These are phyloP conservation scores for Chrysina gloriosa DNA, from an alignment of 2,888 invertebrate species.

Conservation along the genomic window DNA sequence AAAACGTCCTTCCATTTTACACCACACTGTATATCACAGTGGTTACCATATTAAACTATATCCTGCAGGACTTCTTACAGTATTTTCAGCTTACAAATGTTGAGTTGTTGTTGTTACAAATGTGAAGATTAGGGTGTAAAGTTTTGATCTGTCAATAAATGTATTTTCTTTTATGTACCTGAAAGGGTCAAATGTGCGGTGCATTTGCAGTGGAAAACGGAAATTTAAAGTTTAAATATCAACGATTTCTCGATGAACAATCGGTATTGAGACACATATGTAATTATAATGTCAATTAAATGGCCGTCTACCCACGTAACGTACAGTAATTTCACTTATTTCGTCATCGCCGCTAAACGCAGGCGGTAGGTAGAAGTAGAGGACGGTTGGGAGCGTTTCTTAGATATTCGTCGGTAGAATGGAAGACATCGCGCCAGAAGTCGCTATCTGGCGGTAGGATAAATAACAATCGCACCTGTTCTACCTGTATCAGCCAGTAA, in stretches of 20 bases:
- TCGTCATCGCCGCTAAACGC: background rate
- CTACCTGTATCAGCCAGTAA: constrained; percentile 54
- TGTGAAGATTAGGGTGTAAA: no score
- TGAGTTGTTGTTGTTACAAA: no score
- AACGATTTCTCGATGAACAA: background rate
- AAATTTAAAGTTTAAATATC: background rate
- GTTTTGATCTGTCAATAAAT: no score
- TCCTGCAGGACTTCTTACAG: no score
- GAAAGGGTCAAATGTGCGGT: no score
- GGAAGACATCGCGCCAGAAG: constrained; percentile 16
- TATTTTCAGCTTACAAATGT: no score
- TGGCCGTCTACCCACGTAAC: constrained; percentile 9
- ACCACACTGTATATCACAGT: no score
- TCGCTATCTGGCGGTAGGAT: constrained; percentile 50
- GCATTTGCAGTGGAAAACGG: no score
- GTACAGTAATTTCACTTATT: constrained; percentile 28
- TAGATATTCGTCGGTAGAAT: background rate
- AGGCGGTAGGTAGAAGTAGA: constrained; percentile 19
- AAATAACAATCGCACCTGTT: constrained; percentile 58
- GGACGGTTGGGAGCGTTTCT: background rate
- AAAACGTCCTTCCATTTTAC: no score
- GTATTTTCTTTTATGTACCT: no score
- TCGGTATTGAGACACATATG: background rate
- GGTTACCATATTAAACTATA: no score
- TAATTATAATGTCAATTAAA: constrained; percentile 8